phyloP scores from a whole-genome alignment of 2,888 invertebrate species.

The Oegoconia quadripuncta region DNA sequence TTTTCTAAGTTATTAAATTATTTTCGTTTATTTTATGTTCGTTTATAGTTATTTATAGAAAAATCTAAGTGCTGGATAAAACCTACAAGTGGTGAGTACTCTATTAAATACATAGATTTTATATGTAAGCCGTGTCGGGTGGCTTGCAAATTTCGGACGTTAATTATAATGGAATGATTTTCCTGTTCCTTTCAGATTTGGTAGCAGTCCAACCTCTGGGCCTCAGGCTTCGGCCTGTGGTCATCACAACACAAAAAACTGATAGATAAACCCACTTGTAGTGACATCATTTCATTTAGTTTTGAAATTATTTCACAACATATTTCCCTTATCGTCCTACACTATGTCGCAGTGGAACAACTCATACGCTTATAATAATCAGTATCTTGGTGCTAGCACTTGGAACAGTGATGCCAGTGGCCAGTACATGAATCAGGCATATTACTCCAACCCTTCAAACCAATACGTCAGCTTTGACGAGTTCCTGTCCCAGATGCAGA shows the following conservation, averaged over 20 bases:
- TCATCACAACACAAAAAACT: slow-evolving; percentile 28
- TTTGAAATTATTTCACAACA: slow-evolving; percentile 41
- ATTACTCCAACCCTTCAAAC: slow-evolving; percentile 49
- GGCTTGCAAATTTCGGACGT: slow-evolving; percentile 13
- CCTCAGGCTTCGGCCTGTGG: slow-evolving; percentile 74
- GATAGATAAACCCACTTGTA: slow-evolving; percentile 20
- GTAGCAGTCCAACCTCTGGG: slow-evolving; percentile 30
- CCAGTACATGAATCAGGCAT: slow-evolving; percentile 55
- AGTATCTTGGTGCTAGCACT: slow-evolving; percentile 47
- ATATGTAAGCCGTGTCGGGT: slow-evolving; percentile 52
- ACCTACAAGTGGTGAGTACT: slow-evolving; percentile 48
- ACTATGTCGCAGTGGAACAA: slow-evolving; percentile 74
- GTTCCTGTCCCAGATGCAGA: slow-evolving; percentile 64
- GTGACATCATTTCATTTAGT: neutral
- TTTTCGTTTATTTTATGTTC: slow-evolving; percentile 60
- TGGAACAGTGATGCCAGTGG: slow-evolving; percentile 58
- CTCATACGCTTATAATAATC: slow-evolving; percentile 60
- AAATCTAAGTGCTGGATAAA: slow-evolving; percentile 31
- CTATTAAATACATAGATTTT: slow-evolving; percentile 13
- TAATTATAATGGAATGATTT: slow-evolving; percentile 6
- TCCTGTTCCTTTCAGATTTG: slow-evolving; percentile 39
- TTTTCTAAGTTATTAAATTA: slow-evolving; percentile 61
- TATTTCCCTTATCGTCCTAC: slow-evolving; percentile 18
- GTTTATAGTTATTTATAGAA: slow-evolving; percentile 40
- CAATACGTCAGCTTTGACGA: slow-evolving; percentile 71